These are phyloP conservation scores for Xiphydria camelus DNA, from an alignment of 2,888 invertebrate species.

Conservation along the genomic window DNA sequence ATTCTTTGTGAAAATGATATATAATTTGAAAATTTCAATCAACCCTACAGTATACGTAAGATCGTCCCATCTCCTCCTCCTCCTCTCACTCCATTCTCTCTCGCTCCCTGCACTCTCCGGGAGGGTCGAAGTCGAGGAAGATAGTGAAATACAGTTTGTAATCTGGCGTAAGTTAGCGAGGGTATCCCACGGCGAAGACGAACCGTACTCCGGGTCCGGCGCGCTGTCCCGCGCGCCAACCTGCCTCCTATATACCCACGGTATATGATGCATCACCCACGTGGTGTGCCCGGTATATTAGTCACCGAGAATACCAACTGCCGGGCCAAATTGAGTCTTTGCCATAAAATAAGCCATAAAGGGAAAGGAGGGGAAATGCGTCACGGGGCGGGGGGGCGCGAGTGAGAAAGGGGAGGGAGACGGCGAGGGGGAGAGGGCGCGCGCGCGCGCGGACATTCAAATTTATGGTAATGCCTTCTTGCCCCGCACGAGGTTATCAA, in stretches of 20 bases:
- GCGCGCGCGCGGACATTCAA: slow-evolving; percentile 48
- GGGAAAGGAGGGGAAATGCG: slow-evolving; percentile 53
- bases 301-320: slow-evolving; percentile 67
- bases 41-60: too few species aligned
- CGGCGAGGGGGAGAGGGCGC: slow-evolving; percentile 15
- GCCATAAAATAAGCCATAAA: slow-evolving; percentile 57
- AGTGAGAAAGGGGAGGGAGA: slow-evolving; percentile 11
- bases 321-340: slow-evolving; percentile 62
- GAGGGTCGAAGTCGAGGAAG: neutral
- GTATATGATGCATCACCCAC: slow-evolving; percentile 60
- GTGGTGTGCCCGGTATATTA: slow-evolving; percentile 68
- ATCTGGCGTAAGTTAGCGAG: slow-evolving; percentile 47
- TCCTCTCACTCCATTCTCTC: too few species aligned
- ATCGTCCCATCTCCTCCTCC: too few species aligned
- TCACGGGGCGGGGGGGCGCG: slow-evolving; percentile 33
- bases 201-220: slow-evolving; percentile 23
- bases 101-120: neutral
- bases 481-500: slow-evolving; percentile 49
- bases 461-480: slow-evolving; percentile 53
- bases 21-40: too few species aligned
- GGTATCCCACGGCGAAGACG: slow-evolving; percentile 52
- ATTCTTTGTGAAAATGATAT: too few species aligned
- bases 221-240: slow-evolving; percentile 50
- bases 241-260: slow-evolving; percentile 27
- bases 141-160: slow-evolving; percentile 42